Base-by-base conservation (phyloP, 1,140 invertebrate genomes). In the Ips typographus region DNA sequence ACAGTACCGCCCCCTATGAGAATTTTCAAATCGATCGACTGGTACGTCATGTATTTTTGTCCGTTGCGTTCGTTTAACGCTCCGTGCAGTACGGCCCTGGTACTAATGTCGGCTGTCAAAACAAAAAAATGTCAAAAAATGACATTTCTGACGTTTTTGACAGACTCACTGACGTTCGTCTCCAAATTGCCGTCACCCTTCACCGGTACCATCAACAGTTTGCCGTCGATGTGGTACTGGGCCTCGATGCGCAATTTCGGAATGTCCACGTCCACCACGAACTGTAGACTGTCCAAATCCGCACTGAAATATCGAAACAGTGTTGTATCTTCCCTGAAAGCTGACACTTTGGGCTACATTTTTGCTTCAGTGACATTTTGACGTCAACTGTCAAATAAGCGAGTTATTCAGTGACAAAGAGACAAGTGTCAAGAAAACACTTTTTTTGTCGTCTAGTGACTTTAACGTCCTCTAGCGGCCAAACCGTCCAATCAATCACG, bases 121-220 rank as follows among this genome's bases (percentile, higher is more conserved):
- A 56, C 2, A 1, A 69, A 4, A 1, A 4, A n/a, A 4, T 65
- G 2, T 1, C 41, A 37, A 53, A 38, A 57, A 6, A 36, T 59
- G 7, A 40, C 40, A 41, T n/a, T n/a, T n/a, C n/a, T n/a, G n/a
- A n/a, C n/a, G n/a, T n/a, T n/a, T n/a, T 62, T 62, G 40, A 2
- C 43, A 44, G 60, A 84, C 82, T 82, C 78, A 85, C 84, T 87
- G 8, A 88, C 84, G 75, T 89, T 89, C 1, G 84, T 86, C n/a
- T 77, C 79, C 68, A 89, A 79, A 0, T 83, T 82, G 0, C 88
- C 89, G 6, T 80, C 83, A 36, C 88, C 88, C 43, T 81, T 80
- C n/a, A 90, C 80, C 2, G 85, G 86, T 40, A 90, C 73, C 2
- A 87, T 74, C 7, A 90, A 73, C 22, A 90, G 76, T 49, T 84